Evolutionary conservation across 2,888 invertebrate species (phyloP).

Genomic region (Hypselothyrea guttata): DNA sequence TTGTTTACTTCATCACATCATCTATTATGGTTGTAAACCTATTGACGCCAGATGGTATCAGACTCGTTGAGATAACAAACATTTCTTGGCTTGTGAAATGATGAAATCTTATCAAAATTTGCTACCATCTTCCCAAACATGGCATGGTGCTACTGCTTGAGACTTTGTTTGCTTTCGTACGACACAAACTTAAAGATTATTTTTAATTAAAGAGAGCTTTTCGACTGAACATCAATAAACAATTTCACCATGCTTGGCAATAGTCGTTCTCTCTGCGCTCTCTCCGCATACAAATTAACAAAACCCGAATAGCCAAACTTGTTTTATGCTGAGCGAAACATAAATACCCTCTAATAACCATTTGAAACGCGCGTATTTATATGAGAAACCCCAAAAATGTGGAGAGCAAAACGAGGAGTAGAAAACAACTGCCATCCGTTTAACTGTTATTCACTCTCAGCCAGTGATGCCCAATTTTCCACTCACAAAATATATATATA

Average conservation of each 20-base stretch:
- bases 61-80: too few species aligned
- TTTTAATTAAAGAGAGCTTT: constrained; percentile 27
- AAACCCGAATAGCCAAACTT: neutral
- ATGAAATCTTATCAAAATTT: constrained; percentile 15
- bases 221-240: constrained; percentile 26
- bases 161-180: neutral
- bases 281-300: constrained; percentile 13
- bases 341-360: neutral
- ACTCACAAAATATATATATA: too few species aligned
- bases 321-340: neutral
- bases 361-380: too few species aligned
- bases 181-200: constrained; percentile 3
- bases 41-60: neutral
- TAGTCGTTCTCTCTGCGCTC: constrained; percentile 22
- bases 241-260: constrained; percentile 63
- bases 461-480: too few species aligned
- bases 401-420: too few species aligned
- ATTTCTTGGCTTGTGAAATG: constrained; percentile 31
- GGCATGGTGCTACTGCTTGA: neutral
- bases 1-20: neutral
- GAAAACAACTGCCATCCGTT: too few species aligned
- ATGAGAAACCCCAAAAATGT: too few species aligned
- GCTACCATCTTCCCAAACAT: constrained; percentile 9
- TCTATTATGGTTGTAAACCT: constrained; percentile 1
- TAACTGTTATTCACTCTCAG: too few species aligned